phyloP scores from a whole-genome alignment of 2,113 vertebrate genomes.

The Cryptomyrus ogoouensis region DNA sequence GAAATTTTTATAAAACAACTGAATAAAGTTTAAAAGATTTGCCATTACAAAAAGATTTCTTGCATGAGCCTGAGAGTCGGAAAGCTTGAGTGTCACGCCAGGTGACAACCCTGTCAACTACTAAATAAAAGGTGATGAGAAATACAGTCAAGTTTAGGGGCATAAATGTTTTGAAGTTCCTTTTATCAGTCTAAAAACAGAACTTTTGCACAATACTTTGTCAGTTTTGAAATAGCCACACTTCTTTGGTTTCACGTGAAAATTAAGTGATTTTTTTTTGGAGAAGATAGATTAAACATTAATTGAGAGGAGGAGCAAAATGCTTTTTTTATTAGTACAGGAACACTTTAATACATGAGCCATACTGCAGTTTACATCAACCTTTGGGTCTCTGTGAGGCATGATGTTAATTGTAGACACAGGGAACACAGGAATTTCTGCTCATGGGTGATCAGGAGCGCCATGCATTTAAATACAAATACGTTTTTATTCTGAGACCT shows the following conservation, averaged over 20 bases:
- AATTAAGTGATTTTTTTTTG: background rate
- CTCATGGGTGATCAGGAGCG: background rate
- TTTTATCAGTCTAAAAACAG: background rate
- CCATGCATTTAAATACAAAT: background rate
- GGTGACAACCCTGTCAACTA: background rate
- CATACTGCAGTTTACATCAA: background rate
- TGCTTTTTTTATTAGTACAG: background rate
- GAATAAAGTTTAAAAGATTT: too few relatives aligned
- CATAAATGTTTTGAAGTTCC: background rate
- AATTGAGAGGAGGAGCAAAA: background rate
- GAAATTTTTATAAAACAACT: too few relatives aligned
- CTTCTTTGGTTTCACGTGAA: background rate
- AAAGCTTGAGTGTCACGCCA: background rate
- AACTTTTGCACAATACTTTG: background rate
- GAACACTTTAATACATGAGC: background rate
- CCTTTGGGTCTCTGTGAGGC: background rate
- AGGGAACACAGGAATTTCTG: background rate
- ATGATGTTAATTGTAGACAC: background rate
- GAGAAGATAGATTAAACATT: background rate
- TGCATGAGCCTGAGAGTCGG: background rate
- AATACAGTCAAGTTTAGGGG: background rate
- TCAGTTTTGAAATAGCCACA: background rate
- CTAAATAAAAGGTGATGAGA: background rate
- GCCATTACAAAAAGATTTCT: too few relatives aligned
- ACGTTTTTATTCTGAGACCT: background rate